A percentile compares a stretch with the other conserved stretches of the same genome.
Conservation (phyloP, 1,140 invertebrate species). For the Sycophila sp. region DNA sequence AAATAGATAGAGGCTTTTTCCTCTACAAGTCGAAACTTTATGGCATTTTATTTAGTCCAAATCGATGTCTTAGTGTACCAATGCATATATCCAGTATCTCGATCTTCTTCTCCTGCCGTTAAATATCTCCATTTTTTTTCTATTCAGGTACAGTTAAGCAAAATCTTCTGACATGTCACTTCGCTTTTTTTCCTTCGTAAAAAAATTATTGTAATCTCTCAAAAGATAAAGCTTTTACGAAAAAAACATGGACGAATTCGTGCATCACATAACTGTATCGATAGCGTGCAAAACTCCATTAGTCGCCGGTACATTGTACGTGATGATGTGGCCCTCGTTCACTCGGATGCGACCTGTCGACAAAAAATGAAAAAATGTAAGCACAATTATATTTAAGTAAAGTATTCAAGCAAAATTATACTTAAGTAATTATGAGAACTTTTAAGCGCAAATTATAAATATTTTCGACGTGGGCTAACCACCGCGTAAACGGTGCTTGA, state of each 20-base stretch:
- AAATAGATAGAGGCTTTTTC: conserved; percentile 1
- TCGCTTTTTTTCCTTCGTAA: not conserved
- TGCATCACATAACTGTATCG: conserved; percentile 73
- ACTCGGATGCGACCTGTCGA: conserved; percentile 81
- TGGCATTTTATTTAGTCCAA: conserved; percentile 33
- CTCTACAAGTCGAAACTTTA: conserved; percentile 13
- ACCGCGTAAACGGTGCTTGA: too few species aligned
- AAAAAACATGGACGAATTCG: not conserved
- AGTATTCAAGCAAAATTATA: too few species aligned
- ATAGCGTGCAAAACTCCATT: conserved; percentile 90
- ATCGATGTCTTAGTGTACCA: not conserved
- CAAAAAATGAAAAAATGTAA: conserved; percentile 51
- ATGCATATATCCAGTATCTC: not conserved
- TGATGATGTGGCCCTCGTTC: conserved; percentile 79
- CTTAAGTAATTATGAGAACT: too few species aligned
- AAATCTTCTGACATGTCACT: too few species aligned
- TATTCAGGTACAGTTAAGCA: not conserved
- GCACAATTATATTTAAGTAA: too few species aligned
- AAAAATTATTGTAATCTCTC: too few species aligned
- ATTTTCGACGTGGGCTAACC: too few species aligned
- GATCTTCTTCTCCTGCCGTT: too few species aligned
- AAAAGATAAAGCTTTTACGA: not conserved
- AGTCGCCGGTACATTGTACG: conserved; percentile 85
- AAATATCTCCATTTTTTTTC: too few species aligned
- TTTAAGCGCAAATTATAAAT: too few species aligned